Percentiles rank a stretch among this genome's conserved stretches.
Conservation (phyloP, 2,113 vertebrate species). For the Neotoma lepida region DNA sequence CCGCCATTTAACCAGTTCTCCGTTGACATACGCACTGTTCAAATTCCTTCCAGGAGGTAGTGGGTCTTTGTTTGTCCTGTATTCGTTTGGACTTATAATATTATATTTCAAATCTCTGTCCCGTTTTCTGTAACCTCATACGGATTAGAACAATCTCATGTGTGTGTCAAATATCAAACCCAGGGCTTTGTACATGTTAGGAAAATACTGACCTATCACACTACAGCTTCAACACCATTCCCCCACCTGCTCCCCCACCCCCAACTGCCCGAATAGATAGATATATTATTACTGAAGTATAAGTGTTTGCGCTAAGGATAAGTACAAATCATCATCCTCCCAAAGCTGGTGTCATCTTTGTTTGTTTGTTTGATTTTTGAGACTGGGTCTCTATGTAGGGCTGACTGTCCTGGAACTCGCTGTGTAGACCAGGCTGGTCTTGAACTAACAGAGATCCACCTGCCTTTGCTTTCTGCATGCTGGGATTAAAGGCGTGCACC, state of each 20-base stretch:
- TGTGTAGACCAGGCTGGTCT: background rate
- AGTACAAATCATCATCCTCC: background rate
- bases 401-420: background rate
- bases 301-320: background rate
- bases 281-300: slow-evolving; percentile 37
- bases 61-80: background rate
- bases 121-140: background rate
- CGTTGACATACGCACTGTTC: background rate
- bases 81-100: slow-evolving; percentile 49
- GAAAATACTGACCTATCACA: background rate
- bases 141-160: background rate
- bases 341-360: background rate
- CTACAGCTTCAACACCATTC: background rate
- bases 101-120: background rate
- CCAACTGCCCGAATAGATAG: background rate
- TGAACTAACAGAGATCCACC: background rate
- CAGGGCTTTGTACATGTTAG: background rate
- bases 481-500: background rate
- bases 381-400: background rate
- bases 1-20: background rate
- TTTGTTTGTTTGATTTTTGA: background rate
- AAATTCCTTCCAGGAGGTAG: background rate
- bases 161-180: background rate
- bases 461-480: background rate
- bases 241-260: background rate